These are phyloP conservation scores for Harpagifer antarcticus DNA, from an alignment of 2,797 vertebrate genomes.

Conservation along the genomic window DNA sequence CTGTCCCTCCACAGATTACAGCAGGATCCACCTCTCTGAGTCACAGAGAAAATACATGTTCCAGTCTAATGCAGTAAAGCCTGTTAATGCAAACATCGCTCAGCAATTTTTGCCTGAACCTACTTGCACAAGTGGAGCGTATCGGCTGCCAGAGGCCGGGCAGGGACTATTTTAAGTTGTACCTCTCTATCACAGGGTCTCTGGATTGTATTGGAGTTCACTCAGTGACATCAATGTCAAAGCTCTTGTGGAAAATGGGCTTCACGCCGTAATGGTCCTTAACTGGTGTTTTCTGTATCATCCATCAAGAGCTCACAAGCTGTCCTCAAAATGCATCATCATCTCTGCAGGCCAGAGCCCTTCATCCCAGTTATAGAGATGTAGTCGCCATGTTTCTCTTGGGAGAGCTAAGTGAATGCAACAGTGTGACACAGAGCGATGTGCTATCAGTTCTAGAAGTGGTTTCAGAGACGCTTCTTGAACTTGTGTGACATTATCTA, in stretches of 20 bases:
- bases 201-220: conserved; percentile 49
- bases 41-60: conserved; percentile 29
- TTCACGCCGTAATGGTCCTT: conserved; percentile 52
- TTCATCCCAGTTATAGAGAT: conserved; percentile 3
- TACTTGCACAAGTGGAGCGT: conserved; percentile 29
- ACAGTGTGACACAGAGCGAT: neutral
- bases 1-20: conserved; percentile 18
- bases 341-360: conserved; percentile 22
- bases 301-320: conserved; percentile 36
- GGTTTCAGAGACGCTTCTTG: too few relatives aligned
- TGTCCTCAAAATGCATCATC: conserved; percentile 45
- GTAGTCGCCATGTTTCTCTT: conserved; percentile 7
- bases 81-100: conserved; percentile 58
- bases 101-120: conserved; percentile 42
- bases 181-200: conserved; percentile 44
- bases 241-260: conserved; percentile 64
- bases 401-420: neutral
- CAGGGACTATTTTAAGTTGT: conserved; percentile 36
- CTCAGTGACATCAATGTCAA: conserved; percentile 48
- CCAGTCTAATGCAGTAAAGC: conserved; percentile 40
- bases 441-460: neutral
- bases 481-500: too few relatives aligned
- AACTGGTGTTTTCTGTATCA: conserved; percentile 54
- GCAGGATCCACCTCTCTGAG: conserved; percentile 23
- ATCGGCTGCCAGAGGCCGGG: conserved; percentile 29